Evolutionary conservation across 1,140 invertebrate genomes (phyloP).

Genomic region (Habropoda laboriosa): DNA sequence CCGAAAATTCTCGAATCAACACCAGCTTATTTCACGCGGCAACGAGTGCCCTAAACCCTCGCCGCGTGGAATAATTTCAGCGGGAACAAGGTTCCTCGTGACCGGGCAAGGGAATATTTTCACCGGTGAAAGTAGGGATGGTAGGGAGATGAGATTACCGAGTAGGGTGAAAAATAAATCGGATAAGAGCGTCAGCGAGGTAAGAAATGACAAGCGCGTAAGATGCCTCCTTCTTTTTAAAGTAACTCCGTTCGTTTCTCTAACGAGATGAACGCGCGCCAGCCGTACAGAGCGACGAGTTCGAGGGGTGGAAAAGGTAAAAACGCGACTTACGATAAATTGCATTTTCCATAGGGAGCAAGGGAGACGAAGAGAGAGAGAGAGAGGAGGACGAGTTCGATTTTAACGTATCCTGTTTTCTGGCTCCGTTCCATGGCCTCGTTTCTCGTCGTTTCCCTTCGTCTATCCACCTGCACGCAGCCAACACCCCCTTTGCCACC

Average conservation of each 20-base stretch:
- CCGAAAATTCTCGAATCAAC: neutral
- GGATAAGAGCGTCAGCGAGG: slow-evolving; percentile 31
- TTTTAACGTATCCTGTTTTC: slow-evolving; percentile 77
- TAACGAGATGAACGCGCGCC: slow-evolving; percentile 63
- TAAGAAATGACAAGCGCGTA: slow-evolving; percentile 44
- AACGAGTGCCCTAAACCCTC: neutral
- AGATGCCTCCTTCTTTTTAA: slow-evolving; percentile 42
- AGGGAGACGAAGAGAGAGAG: slow-evolving; percentile 47
- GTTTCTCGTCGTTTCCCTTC: neutral
- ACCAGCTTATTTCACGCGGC: neutral
- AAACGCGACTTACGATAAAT: slow-evolving; percentile 75
- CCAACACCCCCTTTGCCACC: neutral
- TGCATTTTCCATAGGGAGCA: slow-evolving; percentile 72
- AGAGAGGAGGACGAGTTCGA: slow-evolving; percentile 65
- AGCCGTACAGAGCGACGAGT: slow-evolving; percentile 39
- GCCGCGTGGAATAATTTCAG: neutral
- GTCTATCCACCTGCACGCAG: slow-evolving; percentile 17
- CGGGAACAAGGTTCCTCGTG: neutral
- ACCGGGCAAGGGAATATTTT: neutral
- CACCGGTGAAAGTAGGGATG: too few species aligned
- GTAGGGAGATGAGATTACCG: slow-evolving; percentile 24
- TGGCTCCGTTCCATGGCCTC: slow-evolving; percentile 74
- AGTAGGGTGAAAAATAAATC: slow-evolving; percentile 29
- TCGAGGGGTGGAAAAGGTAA: slow-evolving; percentile 49
- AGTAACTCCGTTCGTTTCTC: slow-evolving; percentile 58